Evolutionary conservation across 2,888 invertebrate genomes (phyloP), one percentile per base, ranked within the genome.

Genomic region (Dolomedes plantarius): DNA sequence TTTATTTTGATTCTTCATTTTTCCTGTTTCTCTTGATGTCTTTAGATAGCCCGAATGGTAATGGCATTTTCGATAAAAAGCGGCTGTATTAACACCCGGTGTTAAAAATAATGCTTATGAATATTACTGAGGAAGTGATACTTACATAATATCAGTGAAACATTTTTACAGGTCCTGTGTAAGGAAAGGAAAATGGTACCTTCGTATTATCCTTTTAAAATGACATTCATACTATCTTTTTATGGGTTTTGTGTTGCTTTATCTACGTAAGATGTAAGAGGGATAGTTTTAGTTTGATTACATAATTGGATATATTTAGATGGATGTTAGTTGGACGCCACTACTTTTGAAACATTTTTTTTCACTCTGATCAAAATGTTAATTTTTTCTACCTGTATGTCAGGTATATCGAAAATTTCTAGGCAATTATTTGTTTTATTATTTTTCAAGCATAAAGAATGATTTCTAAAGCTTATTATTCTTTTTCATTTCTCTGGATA

Each of bases 21-120:
- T 64, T 65, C 79, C 68, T 56, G 74, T 81, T 81, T 74, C 36
- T 71, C 29, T 9, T 62, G 81, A 68, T 81, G 74, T 69, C 82
- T 69, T 69, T 56, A 46, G 68, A 76, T 76, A 76, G 65, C 50
- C 23, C 50, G 28, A 56, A 67, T 77, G 67, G 65, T 83, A 83
- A 83, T 83, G 72, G 56, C 29, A 72, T 83, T 50, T 28, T 72
- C 73, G 41, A 83, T 82, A 72, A 68, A 62, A 41, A 64, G 19
- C 41, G 0, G 64, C 31, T 64, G 27, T 41, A 81, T 74, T 81
- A 69, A 75, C 31, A 6, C 19, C 29, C 27, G 36, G 65, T 56
- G 67, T 67, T 77, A 67, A 73, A 73, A 77, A 72, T 71, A 83
- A 36, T 62, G 71, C 72, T 72, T 72, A 27, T 27, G 41, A 41